Percentiles rank a stretch among this genome's conserved stretches.
These are phyloP conservation scores for Lottia gigantea DNA, from an alignment of 2,888 invertebrate genomes.

Conservation along the genomic window DNA sequence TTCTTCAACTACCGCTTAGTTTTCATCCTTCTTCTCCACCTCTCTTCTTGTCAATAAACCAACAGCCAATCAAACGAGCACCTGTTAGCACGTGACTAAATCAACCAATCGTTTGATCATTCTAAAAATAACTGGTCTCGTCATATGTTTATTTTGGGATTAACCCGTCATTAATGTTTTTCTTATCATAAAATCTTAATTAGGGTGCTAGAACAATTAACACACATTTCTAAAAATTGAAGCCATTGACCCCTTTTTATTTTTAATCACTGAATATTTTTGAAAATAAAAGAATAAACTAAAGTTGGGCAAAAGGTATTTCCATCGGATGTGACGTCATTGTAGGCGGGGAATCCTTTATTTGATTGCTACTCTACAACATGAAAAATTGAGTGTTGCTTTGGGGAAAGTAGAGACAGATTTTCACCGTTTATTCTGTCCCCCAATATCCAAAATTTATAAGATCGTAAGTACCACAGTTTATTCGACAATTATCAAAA, in stretches of 20 bases:
- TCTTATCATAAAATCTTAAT: neutral
- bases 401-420: neutral
- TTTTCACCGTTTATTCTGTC: no score
- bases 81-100: conserved; percentile 11
- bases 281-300: no score
- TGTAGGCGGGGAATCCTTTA: conserved; percentile 57
- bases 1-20: conserved; percentile 13
- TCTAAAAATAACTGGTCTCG: conserved; percentile 15
- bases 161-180: conserved; percentile 7
- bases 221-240: neutral
- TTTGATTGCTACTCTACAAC: conserved; percentile 33
- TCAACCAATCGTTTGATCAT: conserved; percentile 7
- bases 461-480: no score
- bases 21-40: conserved; percentile 13
- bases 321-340: conserved; percentile 51
- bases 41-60: conserved; percentile 13
- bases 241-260: neutral
- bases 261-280: neutral
- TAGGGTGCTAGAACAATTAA: neutral
- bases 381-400: conserved; percentile 17
- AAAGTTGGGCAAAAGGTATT: conserved; percentile 25
- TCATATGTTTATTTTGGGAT: conserved; percentile 16
- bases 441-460: no score
- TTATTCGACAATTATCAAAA: no score
- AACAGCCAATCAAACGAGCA: conserved; percentile 14